A percentile compares a stretch with the other conserved stretches of the same genome.
Evolutionary conservation across 2,797 vertebrate genomes (phyloP).

Genomic region (Danio jaintianensis): DNA sequence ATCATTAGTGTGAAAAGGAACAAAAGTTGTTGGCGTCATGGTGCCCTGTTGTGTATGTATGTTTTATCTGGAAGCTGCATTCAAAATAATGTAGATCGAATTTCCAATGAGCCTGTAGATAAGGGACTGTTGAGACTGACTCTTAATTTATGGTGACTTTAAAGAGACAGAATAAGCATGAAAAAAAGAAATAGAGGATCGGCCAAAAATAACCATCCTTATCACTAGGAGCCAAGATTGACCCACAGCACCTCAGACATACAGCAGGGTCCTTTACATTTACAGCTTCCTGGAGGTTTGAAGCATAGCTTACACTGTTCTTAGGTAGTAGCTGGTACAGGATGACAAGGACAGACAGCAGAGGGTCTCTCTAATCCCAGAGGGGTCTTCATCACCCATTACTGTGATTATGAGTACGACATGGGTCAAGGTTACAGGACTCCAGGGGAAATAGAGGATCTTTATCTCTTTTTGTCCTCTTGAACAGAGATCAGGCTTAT

Average conservation of each 20-base stretch:
- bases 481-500: conserved; percentile 9
- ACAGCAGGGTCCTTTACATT: conserved; percentile 17
- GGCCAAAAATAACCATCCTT: not conserved
- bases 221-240: conserved; percentile 24
- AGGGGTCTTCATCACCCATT: conserved; percentile 54
- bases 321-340: conserved; percentile 52
- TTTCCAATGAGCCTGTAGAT: too few species aligned
- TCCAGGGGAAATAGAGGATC: conserved; percentile 12
- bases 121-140: not conserved
- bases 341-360: conserved; percentile 64
- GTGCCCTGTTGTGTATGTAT: too few species aligned
- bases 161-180: not conserved
- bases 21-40: too few species aligned
- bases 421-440: conserved; percentile 60
- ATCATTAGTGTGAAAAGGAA: too few species aligned
- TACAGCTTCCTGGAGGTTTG: conserved; percentile 1
- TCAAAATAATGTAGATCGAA: too few species aligned
- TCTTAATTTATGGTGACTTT: conserved; percentile 1
- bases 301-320: conserved; percentile 53
- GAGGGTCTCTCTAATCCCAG: conserved; percentile 69
- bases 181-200: not conserved
- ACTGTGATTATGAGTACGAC: conserved; percentile 72
- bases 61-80: too few species aligned
- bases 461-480: conserved; percentile 27
- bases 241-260: conserved; percentile 6